These are phyloP conservation scores for Nezara viridula DNA, from an alignment of 2,888 invertebrate genomes.

Conservation along the genomic window DNA sequence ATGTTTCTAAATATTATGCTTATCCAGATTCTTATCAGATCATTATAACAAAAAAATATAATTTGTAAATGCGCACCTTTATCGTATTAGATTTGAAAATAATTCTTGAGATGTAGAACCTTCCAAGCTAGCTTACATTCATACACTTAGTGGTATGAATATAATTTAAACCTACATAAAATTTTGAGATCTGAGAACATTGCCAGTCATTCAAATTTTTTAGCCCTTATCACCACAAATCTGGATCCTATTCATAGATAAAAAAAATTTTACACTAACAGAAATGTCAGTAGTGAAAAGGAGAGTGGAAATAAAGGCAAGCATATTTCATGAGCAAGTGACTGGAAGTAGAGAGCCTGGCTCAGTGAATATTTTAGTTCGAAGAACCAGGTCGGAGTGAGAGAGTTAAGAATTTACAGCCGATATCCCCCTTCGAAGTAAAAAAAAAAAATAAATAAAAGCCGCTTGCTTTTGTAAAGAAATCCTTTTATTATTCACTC, in stretches of 20 bases:
- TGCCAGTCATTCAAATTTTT: not conserved
- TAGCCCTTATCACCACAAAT: no score
- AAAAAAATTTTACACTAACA: not conserved
- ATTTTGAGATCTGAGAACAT: no score
- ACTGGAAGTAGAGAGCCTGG: conserved; percentile 13
- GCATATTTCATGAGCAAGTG: conserved; percentile 10
- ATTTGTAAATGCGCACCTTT: no score
- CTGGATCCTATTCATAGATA: not conserved
- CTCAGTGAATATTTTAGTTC: conserved; percentile 19
- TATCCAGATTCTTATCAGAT: no score
- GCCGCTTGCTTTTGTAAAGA: not conserved
- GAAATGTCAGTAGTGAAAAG: conserved; percentile 7
- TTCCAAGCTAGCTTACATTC: no score
- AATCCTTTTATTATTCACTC: conserved; percentile 23
- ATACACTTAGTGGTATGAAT: no score
- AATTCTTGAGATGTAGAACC: no score
- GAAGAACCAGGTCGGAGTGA: conserved; percentile 27
- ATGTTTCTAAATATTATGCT: no score
- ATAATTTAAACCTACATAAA: no score
- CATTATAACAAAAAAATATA: no score
- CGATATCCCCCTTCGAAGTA: conserved; percentile 11
- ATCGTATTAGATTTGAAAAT: no score
- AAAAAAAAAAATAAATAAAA: not conserved
- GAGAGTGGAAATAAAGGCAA: not conserved
- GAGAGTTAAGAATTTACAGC: conserved; percentile 46